These are phyloP conservation scores for Diplogasteroides magnus DNA, from an alignment of 1,140 invertebrate species.

Conservation along the genomic window DNA sequence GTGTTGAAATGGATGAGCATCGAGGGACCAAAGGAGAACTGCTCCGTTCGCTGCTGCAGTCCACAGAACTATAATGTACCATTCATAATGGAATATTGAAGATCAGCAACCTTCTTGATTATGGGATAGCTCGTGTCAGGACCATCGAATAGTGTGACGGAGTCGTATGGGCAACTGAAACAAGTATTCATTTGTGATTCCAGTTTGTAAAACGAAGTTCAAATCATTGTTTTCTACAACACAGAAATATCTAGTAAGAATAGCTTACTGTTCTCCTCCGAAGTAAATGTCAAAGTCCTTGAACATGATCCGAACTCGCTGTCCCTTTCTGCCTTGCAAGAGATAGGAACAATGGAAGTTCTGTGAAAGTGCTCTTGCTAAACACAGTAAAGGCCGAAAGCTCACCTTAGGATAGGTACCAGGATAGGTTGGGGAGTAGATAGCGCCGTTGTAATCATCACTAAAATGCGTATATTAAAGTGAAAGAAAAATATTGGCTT, in stretches of 20 bases:
- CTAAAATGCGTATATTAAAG: conserved; percentile 58
- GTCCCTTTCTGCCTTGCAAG: conserved; percentile 79
- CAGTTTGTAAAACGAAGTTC: conserved; percentile 13
- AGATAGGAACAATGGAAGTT: conserved; percentile 59
- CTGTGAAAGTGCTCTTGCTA: conserved; percentile 17
- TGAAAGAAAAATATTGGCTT: too few relatives aligned
- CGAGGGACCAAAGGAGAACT: conserved; percentile 45
- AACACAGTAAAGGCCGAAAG: conserved; percentile 3
- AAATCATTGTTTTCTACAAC: too few relatives aligned
- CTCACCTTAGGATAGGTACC: conserved; percentile 85
- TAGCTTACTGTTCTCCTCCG: conserved; percentile 91
- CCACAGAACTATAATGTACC: conserved; percentile 79
- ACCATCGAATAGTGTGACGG: conserved; percentile 91
- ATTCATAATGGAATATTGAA: too few relatives aligned
- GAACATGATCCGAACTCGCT: conserved; percentile 90
- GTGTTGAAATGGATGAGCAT: conserved; percentile 53
- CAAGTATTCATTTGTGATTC: not conserved
- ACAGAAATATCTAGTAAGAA: not conserved
- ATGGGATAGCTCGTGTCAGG: conserved; percentile 73
- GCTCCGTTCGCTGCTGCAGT: conserved; percentile 66
- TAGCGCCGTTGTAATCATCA: conserved; percentile 68
- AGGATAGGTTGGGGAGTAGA: conserved; percentile 94
- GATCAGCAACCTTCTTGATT: conserved; percentile 75
- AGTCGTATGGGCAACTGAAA: conserved; percentile 93
- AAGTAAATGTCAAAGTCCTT: conserved; percentile 97